Percentiles rank a stretch among this genome's conserved stretches.
Evolutionary conservation across 2,113 vertebrate genomes (phyloP).

Genomic region (Lophura nycthemera): DNA sequence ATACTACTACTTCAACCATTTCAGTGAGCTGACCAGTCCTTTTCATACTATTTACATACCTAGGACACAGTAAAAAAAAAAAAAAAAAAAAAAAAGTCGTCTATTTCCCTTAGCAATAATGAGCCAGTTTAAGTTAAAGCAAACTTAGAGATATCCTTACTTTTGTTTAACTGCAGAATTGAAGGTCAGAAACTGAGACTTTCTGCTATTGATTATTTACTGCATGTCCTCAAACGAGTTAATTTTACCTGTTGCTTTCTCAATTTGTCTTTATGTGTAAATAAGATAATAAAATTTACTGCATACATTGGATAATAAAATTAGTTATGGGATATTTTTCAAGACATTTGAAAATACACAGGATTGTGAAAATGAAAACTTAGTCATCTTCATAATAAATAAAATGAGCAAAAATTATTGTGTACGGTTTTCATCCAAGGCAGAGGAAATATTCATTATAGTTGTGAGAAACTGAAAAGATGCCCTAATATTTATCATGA

Average conservation of each 20-base stretch:
- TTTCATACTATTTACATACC: background rate
- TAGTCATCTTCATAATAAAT: background rate
- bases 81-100: background rate
- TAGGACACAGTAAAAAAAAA: background rate
- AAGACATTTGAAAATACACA: background rate
- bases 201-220: background rate
- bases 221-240: background rate
- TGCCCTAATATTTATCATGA: accelerated
- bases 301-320: background rate
- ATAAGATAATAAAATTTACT: background rate
- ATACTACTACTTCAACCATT: background rate
- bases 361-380: background rate
- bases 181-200: background rate
- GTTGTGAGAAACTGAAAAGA: background rate
- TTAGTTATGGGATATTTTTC: background rate
- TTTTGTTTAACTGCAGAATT: background rate
- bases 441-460: background rate
- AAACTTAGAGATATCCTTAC: background rate
- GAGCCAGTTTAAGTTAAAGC: background rate
- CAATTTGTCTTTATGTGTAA: background rate
- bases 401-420: background rate
- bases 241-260: background rate
- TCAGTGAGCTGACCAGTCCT: background rate
- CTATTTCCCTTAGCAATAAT: background rate
- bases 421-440: background rate